Conservation (phyloP, 2,797 vertebrate genomes). For the Erethizon dorsatum region DNA sequence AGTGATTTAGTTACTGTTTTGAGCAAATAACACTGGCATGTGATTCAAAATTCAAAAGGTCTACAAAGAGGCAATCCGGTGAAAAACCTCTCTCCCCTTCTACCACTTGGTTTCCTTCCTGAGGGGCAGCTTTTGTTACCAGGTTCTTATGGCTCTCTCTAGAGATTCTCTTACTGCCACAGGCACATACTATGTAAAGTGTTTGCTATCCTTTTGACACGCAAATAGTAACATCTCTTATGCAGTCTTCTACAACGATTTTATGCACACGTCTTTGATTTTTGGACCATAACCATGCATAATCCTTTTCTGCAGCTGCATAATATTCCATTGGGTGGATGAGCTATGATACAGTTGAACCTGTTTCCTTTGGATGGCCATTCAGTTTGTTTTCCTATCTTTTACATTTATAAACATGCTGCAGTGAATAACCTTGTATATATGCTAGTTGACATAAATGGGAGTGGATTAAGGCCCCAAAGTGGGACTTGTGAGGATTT, state of each 20-base stretch:
- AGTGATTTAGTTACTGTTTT: not conserved
- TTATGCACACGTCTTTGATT: not conserved
- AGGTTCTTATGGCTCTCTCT: not conserved
- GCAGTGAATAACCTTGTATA: not conserved
- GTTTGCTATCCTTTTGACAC: not conserved
- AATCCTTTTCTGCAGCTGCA: not conserved
- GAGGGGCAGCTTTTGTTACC: not conserved
- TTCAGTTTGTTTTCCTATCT: not conserved
- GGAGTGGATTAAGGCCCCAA: not conserved
- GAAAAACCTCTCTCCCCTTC: not conserved
- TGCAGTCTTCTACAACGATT: not conserved
- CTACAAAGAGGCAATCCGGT: not conserved
- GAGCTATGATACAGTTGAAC: not conserved
- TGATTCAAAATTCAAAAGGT: conserved; percentile 6
- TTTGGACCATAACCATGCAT: not conserved
- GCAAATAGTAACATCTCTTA: not conserved
- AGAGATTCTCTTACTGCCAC: not conserved
- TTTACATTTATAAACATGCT: not conserved
- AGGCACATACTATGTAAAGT: fast-evolving
- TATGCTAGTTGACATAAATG: not conserved
- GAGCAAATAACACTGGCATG: not conserved
- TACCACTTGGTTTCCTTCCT: not conserved
- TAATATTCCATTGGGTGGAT: not conserved
- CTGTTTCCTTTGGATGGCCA: not conserved
- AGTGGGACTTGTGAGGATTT: not conserved